A percentile compares a stretch with the other conserved stretches of the same genome.
Conservation (phyloP, 2,113 vertebrate species). For the Panurus biarmicus region DNA sequence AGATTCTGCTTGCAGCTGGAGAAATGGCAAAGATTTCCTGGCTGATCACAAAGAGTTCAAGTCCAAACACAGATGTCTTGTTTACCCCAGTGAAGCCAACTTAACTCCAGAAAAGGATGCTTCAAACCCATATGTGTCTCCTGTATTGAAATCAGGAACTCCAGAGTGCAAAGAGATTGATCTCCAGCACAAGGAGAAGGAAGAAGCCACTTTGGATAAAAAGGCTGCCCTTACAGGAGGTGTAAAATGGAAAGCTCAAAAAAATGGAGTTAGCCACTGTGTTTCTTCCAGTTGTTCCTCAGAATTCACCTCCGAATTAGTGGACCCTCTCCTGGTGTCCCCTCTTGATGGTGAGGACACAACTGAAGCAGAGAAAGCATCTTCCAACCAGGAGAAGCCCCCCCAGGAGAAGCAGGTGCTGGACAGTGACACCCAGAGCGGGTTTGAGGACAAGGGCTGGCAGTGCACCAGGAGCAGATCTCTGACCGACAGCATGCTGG, state of each 20-base stretch:
- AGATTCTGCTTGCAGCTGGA: neutral
- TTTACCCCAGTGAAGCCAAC: neutral
- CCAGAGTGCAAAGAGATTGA: neutral
- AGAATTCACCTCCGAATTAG: constrained; percentile 17
- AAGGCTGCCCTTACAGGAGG: neutral
- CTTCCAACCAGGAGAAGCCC: neutral
- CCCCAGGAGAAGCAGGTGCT: neutral
- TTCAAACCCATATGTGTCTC: neutral
- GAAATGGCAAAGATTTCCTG: neutral
- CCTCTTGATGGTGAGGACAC: constrained; percentile 42
- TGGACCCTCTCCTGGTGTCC: constrained; percentile 57
- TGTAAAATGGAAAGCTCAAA: neutral
- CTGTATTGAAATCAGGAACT: neutral
- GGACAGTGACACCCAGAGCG: neutral
- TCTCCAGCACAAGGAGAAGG: neutral
- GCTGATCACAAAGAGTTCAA: constrained; percentile 11
- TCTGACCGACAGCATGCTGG: constrained; percentile 1
- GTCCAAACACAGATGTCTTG: neutral
- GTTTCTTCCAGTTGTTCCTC: neutral
- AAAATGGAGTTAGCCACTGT: neutral
- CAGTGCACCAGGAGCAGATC: neutral
- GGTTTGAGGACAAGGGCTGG: neutral
- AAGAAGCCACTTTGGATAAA: neutral
- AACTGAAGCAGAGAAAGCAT: neutral
- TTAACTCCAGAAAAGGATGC: neutral